Evolutionary conservation across 2,113 vertebrate species (phyloP), one percentile per base, ranked within the genome.

Genomic region (Chamaetylas fuelleborni): DNA sequence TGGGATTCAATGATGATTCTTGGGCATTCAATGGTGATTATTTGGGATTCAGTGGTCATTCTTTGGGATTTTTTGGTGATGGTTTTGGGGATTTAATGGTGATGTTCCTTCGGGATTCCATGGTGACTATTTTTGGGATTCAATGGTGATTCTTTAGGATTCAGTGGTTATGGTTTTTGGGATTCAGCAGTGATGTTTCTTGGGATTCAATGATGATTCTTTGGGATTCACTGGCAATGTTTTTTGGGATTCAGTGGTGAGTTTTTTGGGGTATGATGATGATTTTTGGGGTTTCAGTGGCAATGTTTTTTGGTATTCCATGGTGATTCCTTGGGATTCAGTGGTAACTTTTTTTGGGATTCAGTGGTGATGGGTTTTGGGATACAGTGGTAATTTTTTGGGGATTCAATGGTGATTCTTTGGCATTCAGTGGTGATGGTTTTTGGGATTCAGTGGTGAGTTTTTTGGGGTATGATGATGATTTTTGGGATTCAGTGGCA

Each of bases 331-430:
- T 18, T 47, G 17, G 12, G 50, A 47, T 66, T 8, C 31, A 25
- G 0, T 9, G 23, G 11, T n/a, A 23, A 9, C 2, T n/a, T 6
- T 1, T 36, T 36, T 36, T 36, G 36, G 36, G 36, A 36, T 36
- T 34, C 38, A 38, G 38, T 38, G 38, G 38, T 38, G 8, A 18
- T 64, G n/a, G n/a, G n/a, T n/a, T 34, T 11, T 67, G 34, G 47
- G 47, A 25, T 48, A 15, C 14, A 15, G 8, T 50, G 24, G 7
- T 20, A 7, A 17, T 45, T 45, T 8, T 12, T 45, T 6, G 31
- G 65, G 33, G n/a, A 33, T 43, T 14, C 29, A 43, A 7, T 23
- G 34, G 36, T 8, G 6, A 16, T 4, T 18, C 4, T 43, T 65
- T 33, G 29, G 62, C 40, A 65, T 33, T 5, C 20, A 33, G 3